Evolutionary conservation across 2,797 vertebrate species (phyloP).

Genomic region (Lateolabrax maculatus): DNA sequence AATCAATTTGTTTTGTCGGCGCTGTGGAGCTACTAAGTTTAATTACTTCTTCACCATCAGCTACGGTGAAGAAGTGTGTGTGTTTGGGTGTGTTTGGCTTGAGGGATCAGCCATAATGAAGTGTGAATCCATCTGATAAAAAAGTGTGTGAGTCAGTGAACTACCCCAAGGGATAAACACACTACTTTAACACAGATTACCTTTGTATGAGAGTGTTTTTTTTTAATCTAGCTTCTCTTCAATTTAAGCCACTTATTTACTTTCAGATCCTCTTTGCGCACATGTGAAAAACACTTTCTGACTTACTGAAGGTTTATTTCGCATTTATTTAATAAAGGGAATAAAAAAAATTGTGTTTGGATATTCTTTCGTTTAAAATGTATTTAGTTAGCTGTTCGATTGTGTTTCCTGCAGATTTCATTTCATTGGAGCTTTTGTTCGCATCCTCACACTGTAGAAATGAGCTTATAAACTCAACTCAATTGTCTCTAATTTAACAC

Average conservation of each 20-base stretch:
- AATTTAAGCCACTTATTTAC: conserved; percentile 14
- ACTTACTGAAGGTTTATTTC: neutral
- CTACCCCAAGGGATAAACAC: conserved; percentile 15
- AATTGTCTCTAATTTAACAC: neutral
- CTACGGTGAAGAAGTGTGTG: no score
- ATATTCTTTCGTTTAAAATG: neutral
- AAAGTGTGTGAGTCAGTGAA: conserved; percentile 19
- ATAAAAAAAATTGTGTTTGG: no score
- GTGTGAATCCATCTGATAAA: conserved; percentile 38
- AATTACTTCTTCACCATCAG: conserved; percentile 47
- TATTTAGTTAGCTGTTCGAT: neutral
- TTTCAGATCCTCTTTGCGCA: neutral
- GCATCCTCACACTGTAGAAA: no score
- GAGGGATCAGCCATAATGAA: conserved; percentile 42
- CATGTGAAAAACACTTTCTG: neutral
- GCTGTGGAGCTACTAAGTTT: conserved; percentile 21
- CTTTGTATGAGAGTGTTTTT: neutral
- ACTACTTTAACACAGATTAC: conserved; percentile 18
- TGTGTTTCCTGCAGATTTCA: no score
- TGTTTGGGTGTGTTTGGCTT: conserved; percentile 23
- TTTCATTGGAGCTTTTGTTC: no score
- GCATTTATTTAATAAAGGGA: neutral
- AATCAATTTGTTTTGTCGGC: conserved; percentile 45
- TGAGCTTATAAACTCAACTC: neutral
- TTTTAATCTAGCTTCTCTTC: neutral